Percentiles rank a stretch among this genome's conserved stretches.
Conservation (phyloP, 2,113 vertebrate genomes). For the Elgaria multicarinata region DNA sequence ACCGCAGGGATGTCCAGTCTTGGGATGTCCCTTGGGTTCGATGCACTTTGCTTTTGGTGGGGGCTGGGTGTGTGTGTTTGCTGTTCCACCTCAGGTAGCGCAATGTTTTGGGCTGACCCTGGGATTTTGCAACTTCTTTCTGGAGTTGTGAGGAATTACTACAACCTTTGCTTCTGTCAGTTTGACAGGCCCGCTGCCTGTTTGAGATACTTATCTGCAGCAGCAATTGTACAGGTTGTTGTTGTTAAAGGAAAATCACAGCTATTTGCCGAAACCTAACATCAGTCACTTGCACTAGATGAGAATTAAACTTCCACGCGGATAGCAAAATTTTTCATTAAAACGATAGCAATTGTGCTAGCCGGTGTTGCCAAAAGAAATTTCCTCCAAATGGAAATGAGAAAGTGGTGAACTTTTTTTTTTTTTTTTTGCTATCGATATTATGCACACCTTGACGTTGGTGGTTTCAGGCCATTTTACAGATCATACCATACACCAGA, state of each 20-base stretch:
- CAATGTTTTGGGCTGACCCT: not conserved
- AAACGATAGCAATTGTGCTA: not conserved
- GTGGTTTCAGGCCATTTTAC: not conserved
- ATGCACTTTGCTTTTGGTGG: not conserved
- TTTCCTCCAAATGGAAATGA: not conserved
- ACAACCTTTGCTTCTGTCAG: not conserved
- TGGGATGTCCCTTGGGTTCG: no score
- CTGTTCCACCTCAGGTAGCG: not conserved
- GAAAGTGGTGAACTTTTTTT: not conserved
- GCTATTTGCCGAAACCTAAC: not conserved
- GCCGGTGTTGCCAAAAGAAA: not conserved
- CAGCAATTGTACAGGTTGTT: not conserved
- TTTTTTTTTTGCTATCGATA: not conserved
- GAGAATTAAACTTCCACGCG: not conserved
- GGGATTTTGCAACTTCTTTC: not conserved
- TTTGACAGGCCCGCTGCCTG: not conserved
- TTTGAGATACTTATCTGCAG: not conserved
- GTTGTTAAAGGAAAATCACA: not conserved
- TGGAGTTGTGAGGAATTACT: not conserved
- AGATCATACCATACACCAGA: no score
- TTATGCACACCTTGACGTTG: not conserved
- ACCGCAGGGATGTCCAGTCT: not conserved
- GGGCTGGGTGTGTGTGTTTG: not conserved
- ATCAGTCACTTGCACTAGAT: not conserved
- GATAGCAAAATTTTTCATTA: not conserved